Percentiles rank a stretch among this genome's conserved stretches.
phyloP scores from a whole-genome alignment of 2,888 invertebrate species.

The Aphodius sticticus region DNA sequence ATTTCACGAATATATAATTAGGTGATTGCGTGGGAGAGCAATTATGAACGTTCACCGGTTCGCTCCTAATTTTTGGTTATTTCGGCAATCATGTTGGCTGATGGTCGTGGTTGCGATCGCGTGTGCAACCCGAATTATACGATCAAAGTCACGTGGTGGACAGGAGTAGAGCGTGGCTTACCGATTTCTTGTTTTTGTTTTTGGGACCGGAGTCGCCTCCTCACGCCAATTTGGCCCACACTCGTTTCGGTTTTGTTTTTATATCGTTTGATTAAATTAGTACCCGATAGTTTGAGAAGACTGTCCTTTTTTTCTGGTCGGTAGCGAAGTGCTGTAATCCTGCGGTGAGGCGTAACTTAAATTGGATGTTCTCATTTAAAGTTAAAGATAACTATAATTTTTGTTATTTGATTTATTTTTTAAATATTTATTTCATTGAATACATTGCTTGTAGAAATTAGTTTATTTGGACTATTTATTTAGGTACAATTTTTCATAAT shows the following conservation, averaged over 20 bases:
- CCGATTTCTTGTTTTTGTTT: background rate
- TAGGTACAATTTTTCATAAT: too few relatives aligned
- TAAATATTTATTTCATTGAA: too few relatives aligned
- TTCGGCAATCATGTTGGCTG: background rate
- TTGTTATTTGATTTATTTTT: too few relatives aligned
- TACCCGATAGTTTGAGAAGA: background rate
- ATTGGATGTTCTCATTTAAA: too few relatives aligned
- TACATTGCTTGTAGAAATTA: too few relatives aligned
- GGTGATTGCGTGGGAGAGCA: conserved; percentile 47
- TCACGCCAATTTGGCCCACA: background rate
- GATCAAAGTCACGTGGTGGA: conserved; percentile 4
- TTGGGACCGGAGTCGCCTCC: background rate
- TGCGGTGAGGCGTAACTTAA: background rate
- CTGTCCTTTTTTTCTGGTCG: background rate
- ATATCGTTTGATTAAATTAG: background rate
- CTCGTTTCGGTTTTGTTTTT: background rate
- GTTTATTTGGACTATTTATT: too few relatives aligned
- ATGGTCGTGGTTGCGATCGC: background rate
- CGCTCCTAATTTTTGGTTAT: background rate
- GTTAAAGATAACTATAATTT: too few relatives aligned
- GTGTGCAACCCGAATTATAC: conserved; percentile 4
- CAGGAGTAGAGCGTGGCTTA: background rate
- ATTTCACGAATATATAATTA: conserved; percentile 40
- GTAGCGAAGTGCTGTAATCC: background rate
- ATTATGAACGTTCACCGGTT: conserved; percentile 36